phyloP scores from a whole-genome alignment of 2,888 invertebrate species.

The Boloria selene region DNA sequence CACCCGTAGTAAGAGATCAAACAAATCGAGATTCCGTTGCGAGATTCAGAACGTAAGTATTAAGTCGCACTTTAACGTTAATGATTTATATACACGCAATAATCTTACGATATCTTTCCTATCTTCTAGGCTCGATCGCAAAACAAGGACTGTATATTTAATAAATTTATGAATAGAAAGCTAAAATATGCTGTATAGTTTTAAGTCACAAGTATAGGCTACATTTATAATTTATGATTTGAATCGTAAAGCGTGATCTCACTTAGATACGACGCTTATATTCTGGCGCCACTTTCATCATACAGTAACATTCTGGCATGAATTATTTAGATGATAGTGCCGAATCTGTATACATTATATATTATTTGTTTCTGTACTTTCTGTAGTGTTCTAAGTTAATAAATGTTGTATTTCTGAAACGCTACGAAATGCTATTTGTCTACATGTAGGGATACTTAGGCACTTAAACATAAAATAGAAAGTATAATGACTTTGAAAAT shows the following conservation, averaged over 20 bases:
- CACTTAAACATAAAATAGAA: conserved; percentile 9
- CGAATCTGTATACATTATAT: conserved; percentile 6
- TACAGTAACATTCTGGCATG: conserved; percentile 16
- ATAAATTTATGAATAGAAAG: conserved; percentile 38
- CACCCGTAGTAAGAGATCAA: conserved; percentile 61
- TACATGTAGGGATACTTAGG: not conserved
- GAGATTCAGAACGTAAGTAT: conserved; percentile 76
- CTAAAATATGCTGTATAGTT: conserved; percentile 35
- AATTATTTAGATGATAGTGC: conserved; percentile 17
- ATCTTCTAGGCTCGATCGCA: conserved; percentile 40
- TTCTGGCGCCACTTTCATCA: conserved; percentile 31
- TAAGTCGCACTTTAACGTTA: conserved; percentile 16
- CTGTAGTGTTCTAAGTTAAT: not conserved
- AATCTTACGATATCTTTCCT: conserved; percentile 38
- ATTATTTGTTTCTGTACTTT: conserved; percentile 2
- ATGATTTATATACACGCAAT: conserved; percentile 22
- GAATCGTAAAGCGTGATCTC: conserved; percentile 28
- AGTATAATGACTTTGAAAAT: conserved; percentile 2
- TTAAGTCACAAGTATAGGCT: conserved; percentile 32
- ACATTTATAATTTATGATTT: conserved; percentile 30
- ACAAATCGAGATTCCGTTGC: conserved; percentile 70
- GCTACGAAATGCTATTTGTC: conserved; percentile 7
- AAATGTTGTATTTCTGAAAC: not conserved
- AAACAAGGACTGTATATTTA: conserved; percentile 39
- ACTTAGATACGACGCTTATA: conserved; percentile 29